A percentile compares a stretch with the other conserved stretches of the same genome.
phyloP scores from a whole-genome alignment of 64 coral and sea anemone species.

The Catalaphyllia jardinei region DNA sequence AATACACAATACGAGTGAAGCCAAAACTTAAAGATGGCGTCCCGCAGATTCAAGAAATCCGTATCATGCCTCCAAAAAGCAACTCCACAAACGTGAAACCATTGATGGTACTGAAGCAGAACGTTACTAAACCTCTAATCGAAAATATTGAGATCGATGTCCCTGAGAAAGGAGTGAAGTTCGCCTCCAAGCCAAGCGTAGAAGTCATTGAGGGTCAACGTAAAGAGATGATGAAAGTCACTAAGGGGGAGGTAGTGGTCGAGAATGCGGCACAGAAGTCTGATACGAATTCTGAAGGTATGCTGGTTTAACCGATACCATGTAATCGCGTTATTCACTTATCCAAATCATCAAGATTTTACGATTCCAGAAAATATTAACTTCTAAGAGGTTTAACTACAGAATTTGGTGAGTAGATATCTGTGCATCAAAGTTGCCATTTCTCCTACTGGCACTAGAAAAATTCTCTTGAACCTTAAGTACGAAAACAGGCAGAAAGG shows the following conservation, averaged over 20 bases:
- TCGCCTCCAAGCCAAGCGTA: slow-evolving; percentile 61
- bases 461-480: too few species aligned
- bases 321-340: background rate
- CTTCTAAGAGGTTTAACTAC: too few species aligned
- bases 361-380: too few species aligned
- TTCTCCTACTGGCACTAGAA: too few species aligned
- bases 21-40: slow-evolving; percentile 67
- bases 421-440: too few species aligned
- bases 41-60: slow-evolving; percentile 72
- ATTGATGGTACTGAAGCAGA: slow-evolving; percentile 71
- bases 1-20: slow-evolving; percentile 70
- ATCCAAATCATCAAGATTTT: background rate
- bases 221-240: slow-evolving; percentile 10
- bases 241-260: slow-evolving; percentile 4
- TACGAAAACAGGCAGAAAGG: too few species aligned
- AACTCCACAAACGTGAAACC: slow-evolving; percentile 30
- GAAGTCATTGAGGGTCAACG: slow-evolving; percentile 37
- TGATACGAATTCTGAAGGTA: background rate
- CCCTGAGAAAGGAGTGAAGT: slow-evolving; percentile 58
- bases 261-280: slow-evolving; percentile 26
- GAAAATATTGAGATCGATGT: slow-evolving; percentile 82
- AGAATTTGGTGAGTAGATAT: too few species aligned
- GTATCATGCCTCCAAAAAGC: slow-evolving; percentile 62
- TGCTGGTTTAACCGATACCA: background rate
- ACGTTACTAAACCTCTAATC: slow-evolving; percentile 70